Evolutionary conservation across 2,797 vertebrate species (phyloP).

Genomic region (Sarcoramphus papa): DNA sequence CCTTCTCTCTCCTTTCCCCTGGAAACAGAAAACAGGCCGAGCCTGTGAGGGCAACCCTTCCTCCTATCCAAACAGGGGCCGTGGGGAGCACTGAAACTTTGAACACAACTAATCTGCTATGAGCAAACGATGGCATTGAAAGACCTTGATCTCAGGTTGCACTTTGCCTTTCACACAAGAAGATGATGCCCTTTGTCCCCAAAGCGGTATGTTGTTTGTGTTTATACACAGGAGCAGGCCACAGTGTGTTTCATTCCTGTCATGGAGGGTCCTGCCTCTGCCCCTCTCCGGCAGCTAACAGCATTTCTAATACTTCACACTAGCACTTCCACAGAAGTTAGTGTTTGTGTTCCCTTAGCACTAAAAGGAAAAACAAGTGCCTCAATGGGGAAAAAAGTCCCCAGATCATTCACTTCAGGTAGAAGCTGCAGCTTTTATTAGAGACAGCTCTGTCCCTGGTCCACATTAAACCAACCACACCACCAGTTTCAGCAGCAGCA

Average conservation of each 20-base stretch:
- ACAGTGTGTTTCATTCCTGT: rapidly evolving
- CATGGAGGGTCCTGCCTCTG: neutral
- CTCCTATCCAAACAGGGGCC: neutral
- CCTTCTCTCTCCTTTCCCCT: neutral
- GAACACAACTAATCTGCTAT: neutral
- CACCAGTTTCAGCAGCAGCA: neutral
- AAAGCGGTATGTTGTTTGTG: rapidly evolving
- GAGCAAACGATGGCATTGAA: neutral
- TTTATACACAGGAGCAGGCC: no score
- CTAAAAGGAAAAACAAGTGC: neutral
- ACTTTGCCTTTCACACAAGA: neutral
- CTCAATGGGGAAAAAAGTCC: neutral
- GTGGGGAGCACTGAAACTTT: rapidly evolving
- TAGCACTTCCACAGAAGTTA: neutral
- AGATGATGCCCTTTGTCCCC: rapidly evolving
- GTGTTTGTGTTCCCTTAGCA: neutral
- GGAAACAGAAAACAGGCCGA: neutral
- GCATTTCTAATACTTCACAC: rapidly evolving
- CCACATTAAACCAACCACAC: rapidly evolving
- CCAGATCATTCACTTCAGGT: neutral
- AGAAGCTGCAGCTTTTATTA: neutral
- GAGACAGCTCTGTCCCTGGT: neutral
- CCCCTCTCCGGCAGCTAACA: neutral
- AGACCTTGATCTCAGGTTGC: neutral
- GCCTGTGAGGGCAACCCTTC: neutral